Percentiles rank a stretch among this genome's conserved stretches.
These are phyloP conservation scores for Passer domesticus DNA, from an alignment of 2,113 vertebrate genomes.

Conservation along the genomic window DNA sequence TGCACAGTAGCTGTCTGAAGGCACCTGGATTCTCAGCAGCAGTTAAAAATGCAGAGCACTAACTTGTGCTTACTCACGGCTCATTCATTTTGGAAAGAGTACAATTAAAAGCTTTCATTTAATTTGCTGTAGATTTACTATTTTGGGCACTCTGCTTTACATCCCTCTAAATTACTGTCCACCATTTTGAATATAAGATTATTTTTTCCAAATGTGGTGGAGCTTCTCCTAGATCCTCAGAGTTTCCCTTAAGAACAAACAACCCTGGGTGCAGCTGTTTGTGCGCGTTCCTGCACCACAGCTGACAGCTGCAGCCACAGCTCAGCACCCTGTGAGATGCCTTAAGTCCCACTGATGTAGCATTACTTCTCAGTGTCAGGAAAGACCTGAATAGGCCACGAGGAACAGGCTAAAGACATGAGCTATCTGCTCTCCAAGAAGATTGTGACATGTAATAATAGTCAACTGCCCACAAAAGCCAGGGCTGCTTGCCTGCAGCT, in stretches of 20 bases:
- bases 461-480: neutral
- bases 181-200: neutral
- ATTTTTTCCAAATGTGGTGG: neutral
- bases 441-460: neutral
- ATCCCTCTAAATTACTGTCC: neutral
- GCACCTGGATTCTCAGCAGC: neutral
- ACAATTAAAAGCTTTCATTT: neutral
- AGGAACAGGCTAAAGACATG: neutral
- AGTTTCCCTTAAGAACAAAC: neutral
- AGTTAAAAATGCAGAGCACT: neutral
- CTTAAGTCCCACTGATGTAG: neutral
- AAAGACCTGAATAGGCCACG: neutral
- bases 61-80: neutral
- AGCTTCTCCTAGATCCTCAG: neutral
- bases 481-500: neutral
- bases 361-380: neutral
- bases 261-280: neutral
- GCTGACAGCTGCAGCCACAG: neutral
- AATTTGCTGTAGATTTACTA: neutral
- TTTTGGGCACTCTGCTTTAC: neutral
- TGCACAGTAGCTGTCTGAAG: neutral
- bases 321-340: neutral
- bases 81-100: neutral
- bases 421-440: neutral
- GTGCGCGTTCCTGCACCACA: accelerated